phyloP scores from a whole-genome alignment of 2,888 invertebrate species.

The Meteorus colon region DNA sequence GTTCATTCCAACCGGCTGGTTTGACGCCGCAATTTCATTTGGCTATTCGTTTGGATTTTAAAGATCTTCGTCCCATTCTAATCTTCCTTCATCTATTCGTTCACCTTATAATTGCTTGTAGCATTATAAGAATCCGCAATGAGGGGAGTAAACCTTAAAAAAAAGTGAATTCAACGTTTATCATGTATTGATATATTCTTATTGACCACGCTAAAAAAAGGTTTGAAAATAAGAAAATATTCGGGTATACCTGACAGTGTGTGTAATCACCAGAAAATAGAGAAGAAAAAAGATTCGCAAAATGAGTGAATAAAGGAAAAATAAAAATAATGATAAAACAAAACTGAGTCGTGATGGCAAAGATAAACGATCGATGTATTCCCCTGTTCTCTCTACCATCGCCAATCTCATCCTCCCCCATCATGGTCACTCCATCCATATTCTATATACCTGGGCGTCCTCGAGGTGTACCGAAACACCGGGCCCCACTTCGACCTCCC shows the following conservation, averaged over 20 bases:
- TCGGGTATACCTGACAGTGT: slow-evolving; percentile 54
- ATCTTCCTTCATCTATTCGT: slow-evolving; percentile 12
- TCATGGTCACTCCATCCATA: slow-evolving; percentile 17
- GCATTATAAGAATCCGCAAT: not conserved
- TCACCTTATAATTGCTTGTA: not conserved
- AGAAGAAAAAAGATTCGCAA: slow-evolving; percentile 57
- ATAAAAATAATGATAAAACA: slow-evolving; percentile 1
- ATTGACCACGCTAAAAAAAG: not conserved
- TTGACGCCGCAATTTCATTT: slow-evolving; percentile 19
- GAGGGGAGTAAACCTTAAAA: not conserved
- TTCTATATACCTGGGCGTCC: slow-evolving; percentile 32
- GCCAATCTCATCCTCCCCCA: slow-evolving; percentile 16
- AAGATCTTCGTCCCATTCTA: slow-evolving; percentile 7
- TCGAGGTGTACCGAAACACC: slow-evolving; percentile 52
- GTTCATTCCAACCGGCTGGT: slow-evolving; percentile 13
- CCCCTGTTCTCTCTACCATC: slow-evolving; percentile 17
- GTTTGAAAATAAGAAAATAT: slow-evolving; percentile 47
- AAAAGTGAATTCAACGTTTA: not conserved
- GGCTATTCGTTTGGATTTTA: slow-evolving; percentile 44
- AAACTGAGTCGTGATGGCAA: slow-evolving; percentile 16
- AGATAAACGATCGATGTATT: slow-evolving; percentile 32
- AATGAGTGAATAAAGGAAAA: slow-evolving; percentile 8
- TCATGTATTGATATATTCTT: not conserved
- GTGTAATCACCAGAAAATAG: slow-evolving; percentile 71
- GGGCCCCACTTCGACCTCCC: slow-evolving; percentile 14